Conservation (phyloP, 2,888 invertebrate genomes). For the Orthosia cruda region DNA sequence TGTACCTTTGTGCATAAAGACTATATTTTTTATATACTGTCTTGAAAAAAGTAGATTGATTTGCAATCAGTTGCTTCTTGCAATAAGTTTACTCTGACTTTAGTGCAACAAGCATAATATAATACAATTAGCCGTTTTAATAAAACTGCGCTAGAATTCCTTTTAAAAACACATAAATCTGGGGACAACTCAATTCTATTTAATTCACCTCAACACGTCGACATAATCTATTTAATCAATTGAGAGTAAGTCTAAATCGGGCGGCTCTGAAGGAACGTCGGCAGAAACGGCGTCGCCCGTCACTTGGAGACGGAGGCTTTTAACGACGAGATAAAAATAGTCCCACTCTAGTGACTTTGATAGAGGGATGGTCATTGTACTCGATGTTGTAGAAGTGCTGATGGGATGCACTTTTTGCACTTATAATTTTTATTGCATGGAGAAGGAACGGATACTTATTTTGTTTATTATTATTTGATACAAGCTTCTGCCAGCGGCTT, state of each 20-base stretch:
- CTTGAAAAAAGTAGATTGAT: too few relatives aligned
- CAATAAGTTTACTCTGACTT: too few relatives aligned
- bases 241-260: constrained; percentile 55
- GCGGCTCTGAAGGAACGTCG: constrained; percentile 23
- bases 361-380: not conserved
- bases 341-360: not conserved
- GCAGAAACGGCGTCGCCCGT: constrained; percentile 44
- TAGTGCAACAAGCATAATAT: not conserved
- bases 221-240: constrained; percentile 55
- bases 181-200: constrained; percentile 10
- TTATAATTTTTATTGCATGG: not conserved
- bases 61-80: too few relatives aligned
- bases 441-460: too few relatives aligned
- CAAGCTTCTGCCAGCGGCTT: too few relatives aligned
- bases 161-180: constrained; percentile 18
- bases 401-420: not conserved
- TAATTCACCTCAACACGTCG: constrained; percentile 33
- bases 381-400: constrained; percentile 15
- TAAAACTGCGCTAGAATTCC: not conserved
- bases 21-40: too few relatives aligned
- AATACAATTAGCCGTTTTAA: not conserved
- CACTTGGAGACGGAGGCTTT: constrained; percentile 62
- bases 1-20: too few relatives aligned
- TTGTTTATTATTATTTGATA: too few relatives aligned
- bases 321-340: constrained; percentile 66